Percentiles rank a stretch among this genome's conserved stretches.
Evolutionary conservation across 2,113 vertebrate genomes (phyloP).

Genomic region (Eubucco bourcierii): DNA sequence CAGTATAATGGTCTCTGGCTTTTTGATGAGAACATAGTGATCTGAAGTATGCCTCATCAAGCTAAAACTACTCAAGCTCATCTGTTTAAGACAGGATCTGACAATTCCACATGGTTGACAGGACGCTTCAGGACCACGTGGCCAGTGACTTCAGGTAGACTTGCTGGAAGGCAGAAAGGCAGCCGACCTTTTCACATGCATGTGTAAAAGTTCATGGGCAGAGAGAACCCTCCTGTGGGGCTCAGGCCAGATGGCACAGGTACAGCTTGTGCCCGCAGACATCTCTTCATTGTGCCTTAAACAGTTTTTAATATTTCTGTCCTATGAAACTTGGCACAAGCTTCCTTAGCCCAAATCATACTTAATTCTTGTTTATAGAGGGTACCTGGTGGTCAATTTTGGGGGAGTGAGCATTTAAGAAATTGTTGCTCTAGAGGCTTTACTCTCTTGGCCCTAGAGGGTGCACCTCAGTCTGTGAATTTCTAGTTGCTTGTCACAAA

Average conservation of each 20-base stretch:
- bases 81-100: not conserved
- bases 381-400: not conserved
- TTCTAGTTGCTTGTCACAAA: not conserved
- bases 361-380: not conserved
- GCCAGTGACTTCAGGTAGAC: not conserved
- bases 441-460: not conserved
- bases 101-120: not conserved
- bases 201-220: rapidly evolving
- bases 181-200: not conserved
- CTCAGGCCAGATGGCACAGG: rapidly evolving
- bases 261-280: not conserved
- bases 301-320: not conserved
- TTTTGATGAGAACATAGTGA: slow-evolving; percentile 56
- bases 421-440: not conserved
- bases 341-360: not conserved
- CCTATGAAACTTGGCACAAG: not conserved
- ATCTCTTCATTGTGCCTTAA: too few relatives aligned
- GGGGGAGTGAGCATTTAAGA: not conserved
- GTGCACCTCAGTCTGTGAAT: not conserved
- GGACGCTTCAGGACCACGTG: not conserved
- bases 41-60: slow-evolving; percentile 49
- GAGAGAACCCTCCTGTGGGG: too few relatives aligned
- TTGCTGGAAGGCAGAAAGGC: not conserved
- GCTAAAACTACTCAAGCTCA: slow-evolving; percentile 22
- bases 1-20: slow-evolving; percentile 11